Base-by-base conservation (phyloP, 2,888 invertebrate species). In the Apamea monoglypha region DNA sequence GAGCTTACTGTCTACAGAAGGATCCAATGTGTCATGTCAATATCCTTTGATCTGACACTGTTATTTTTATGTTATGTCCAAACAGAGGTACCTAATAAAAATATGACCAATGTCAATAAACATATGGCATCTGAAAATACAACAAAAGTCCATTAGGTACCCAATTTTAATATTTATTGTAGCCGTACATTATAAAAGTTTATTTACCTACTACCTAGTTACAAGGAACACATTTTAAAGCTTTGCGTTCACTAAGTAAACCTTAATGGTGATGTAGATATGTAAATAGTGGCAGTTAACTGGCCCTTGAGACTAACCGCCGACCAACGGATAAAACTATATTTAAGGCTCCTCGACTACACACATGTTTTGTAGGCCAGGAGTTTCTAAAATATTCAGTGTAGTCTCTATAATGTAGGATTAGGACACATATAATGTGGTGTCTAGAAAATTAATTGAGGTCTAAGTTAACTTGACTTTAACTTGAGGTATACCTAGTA, bases 381-480 rank as follows among this genome's bases (percentile, higher is more conserved):
- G 36, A 67, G 32, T 44, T 40, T n/a, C 16, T 78, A 47, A 82
- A 85, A 78, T 83, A 87, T 87, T 85, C 63, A 83, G 56, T 40
- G n/a, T 63, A 53, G 36, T 63, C 44, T 10, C 29, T 64, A n/a
- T 56, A 68, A 71, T 64, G 66, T 40, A 78, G 3, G 66, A 56
- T 76, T 21, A 59, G 50, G 18, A 71, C 40, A 8, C 70, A 72
- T 67, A 47, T 56, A 73, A 69, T 47, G 63, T 44, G 21, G n/a
- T 40, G 69, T 47, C 73, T 71, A 66, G 50, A 68, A 64, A 84
- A 77, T 50, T 18, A 67, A 68, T n/a, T 47, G 16, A 44, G 66
- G 47, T n/a, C n/a, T n/a, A 64, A 76, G 29, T 59, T n/a, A n/a
- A n/a, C n/a, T n/a, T n/a, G n/a, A n/a, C n/a, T n/a, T n/a, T n/a